Evolutionary conservation across 2,113 vertebrate genomes (phyloP).

Genomic region (Romanogobio albipinnatus): DNA sequence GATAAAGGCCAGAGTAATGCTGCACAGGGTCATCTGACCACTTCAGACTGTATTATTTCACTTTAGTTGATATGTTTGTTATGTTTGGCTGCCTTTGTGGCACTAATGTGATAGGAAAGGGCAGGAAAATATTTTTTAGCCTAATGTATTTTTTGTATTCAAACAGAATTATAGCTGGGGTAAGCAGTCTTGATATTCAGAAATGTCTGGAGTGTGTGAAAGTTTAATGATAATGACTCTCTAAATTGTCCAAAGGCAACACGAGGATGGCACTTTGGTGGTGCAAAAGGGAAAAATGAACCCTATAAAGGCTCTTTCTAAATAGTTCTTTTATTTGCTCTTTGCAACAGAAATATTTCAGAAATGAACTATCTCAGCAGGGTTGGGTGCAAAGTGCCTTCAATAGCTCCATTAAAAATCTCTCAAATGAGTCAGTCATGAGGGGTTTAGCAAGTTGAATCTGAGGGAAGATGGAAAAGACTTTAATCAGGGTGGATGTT

Average conservation of each 20-base stretch:
- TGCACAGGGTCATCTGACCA: neutral
- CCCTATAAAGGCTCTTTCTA: neutral
- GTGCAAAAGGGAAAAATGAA: slow-evolving; percentile 9
- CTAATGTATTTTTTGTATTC: neutral
- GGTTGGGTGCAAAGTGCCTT: neutral
- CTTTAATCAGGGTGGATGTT: neutral
- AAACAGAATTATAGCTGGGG: slow-evolving; percentile 6
- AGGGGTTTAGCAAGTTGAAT: neutral
- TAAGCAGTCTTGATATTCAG: slow-evolving; percentile 17
- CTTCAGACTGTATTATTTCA: slow-evolving; percentile 1
- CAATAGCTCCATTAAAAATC: slow-evolving; percentile 2
- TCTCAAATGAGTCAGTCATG: neutral
- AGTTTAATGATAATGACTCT: slow-evolving; percentile 11
- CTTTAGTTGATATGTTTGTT: slow-evolving; percentile 4
- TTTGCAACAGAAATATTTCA: slow-evolving; percentile 3
- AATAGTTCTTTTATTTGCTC: slow-evolving; percentile 24
- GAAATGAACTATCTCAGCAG: neutral
- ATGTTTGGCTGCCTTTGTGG: slow-evolving; percentile 9
- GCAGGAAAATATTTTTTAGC: neutral
- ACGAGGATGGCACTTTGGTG: neutral
- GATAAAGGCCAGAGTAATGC: neutral
- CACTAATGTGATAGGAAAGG: slow-evolving; percentile 8
- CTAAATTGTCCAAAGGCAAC: slow-evolving; percentile 14
- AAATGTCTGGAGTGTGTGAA: slow-evolving; percentile 1
- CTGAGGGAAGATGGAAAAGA: slow-evolving; percentile 12